Base-by-base conservation (phyloP, 2,888 invertebrate species). In the Globia sparganii region DNA sequence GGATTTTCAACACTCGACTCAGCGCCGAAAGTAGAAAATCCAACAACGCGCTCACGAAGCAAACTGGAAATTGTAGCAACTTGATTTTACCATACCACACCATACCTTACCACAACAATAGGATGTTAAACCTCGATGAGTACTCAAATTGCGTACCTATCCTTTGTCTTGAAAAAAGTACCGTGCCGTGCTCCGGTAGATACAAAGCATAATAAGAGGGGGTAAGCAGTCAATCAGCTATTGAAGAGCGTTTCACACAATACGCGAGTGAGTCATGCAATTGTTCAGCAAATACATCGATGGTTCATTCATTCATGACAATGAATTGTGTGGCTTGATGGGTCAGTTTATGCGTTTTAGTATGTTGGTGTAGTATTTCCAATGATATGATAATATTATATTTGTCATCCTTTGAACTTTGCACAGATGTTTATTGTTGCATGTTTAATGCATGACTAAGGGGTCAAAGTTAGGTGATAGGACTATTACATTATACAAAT, bases 231-330 rank as follows among this genome's bases (percentile, higher is more conserved):
- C 68, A 75, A 83, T 69, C 67, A 59, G 31, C 56, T 66, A 81
- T 78, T 83, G 74, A 75, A 75, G 64, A 53, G 43, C 56, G 53
- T 46, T 49, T 68, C 71, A 56, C 53, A 77, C 70, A 82, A 87
- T 77, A 70, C 66, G 53, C 59, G 25, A 62, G 37, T 86, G 87
- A 86, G 46, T 85, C 85, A 80, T 59, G 58, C 43, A 75, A 83
- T 80, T 84, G 77, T 86, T 87, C 75, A 80, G 37, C 31, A 77
- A 59, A 77, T 58, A 84, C 53, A 64, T 68, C 25, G 72, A 85
- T 78, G 66, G 74, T 72, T 70, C 62, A 80, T 78, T 71, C 82
- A 82, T 76, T 68, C 67, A 77, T 78, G 43, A 77, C 75, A 79
- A 76, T 79, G 62, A 72, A 74, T 72, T 66, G 74, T 72, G 37